Base-by-base conservation (phyloP, 2,888 invertebrate species). In the Rhingia rostrata region DNA sequence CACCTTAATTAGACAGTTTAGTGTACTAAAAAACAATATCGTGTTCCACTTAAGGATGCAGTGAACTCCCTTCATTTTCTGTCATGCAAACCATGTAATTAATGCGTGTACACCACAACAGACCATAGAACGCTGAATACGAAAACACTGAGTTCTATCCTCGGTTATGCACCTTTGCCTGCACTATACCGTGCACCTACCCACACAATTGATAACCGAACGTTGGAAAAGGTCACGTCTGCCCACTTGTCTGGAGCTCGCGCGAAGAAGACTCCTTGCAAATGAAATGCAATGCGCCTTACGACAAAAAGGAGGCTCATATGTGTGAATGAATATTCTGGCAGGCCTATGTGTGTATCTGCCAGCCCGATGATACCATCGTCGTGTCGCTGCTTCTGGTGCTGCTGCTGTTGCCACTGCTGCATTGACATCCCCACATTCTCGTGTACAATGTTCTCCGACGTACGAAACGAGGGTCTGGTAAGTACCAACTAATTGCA, bases 221-320 rank as follows among this genome's bases (percentile, higher is more conserved):
- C 56, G 69, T 69, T 74, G 69, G 66, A 80, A 84, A 75, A 80
- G 84, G 80, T 84, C 84, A 84, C 84, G 84, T 84, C 66, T 80
- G 84, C 84, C 84, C 80, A 80, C 84, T 84, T 84, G 84, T 80
- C 75, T 75, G 39, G 51, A 60, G 56, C 79, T 41, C 51, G 63
- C 66, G 37, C 12, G 3, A 35, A 33, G 10, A 9, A 45, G 51
- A 10, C 39, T 54, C 37, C 35, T 54, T 35, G 37, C 45, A 69
- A 47, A 56, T 54, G 54, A 7, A 54, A 4, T 43, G 35, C 45
- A 35, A 45, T 45, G 14, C 43, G 60, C 60, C 45, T 77, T 63
- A 12, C 61, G 51, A 22, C 14, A 12, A 22, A 22, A 7, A 63
- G 47, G 51, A 73, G 78, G 37, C 39, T 22, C 3, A 14, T 43